Conservation (phyloP, 2,888 invertebrate genomes). For the Agonopterix alstromeriana region DNA sequence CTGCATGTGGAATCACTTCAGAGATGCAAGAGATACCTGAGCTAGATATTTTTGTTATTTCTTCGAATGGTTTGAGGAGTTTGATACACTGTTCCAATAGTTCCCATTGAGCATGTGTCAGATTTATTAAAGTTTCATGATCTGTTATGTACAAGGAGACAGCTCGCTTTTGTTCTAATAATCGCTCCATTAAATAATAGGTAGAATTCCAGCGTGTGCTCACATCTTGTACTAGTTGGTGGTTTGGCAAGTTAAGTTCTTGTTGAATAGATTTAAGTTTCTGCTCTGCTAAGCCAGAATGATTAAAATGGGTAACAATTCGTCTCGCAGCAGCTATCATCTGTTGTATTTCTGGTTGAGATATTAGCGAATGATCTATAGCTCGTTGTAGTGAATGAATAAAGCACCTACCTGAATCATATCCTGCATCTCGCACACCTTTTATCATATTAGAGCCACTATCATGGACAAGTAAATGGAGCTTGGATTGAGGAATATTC, state of each 20-base stretch:
- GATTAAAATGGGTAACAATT: constrained; percentile 28
- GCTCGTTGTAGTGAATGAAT: constrained; percentile 9
- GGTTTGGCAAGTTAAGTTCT: constrained; percentile 22
- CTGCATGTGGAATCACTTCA: constrained; percentile 16
- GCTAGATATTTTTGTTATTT: constrained; percentile 20
- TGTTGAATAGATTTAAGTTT: constrained; percentile 20
- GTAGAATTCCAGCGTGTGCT: constrained; percentile 21
- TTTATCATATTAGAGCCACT: constrained; percentile 25
- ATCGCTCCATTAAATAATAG: constrained; percentile 17
- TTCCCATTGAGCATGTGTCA: constrained; percentile 14
- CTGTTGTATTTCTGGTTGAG: constrained; percentile 18
- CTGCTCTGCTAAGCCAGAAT: constrained; percentile 18
- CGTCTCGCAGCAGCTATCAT: constrained; percentile 22
- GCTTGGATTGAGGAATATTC: constrained; percentile 12
- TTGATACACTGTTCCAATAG: constrained; percentile 18
- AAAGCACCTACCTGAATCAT: constrained; percentile 14
- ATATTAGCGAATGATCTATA: constrained; percentile 20
- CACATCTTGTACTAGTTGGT: constrained; percentile 21
- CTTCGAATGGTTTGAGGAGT: constrained; percentile 19
- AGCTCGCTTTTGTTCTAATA: constrained; percentile 21
- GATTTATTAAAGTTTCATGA: constrained; percentile 12
- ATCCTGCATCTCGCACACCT: constrained; percentile 18
- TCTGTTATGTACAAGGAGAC: constrained; percentile 17
- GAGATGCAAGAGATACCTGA: constrained; percentile 18
- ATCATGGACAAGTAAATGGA: constrained; percentile 26